A percentile compares a stretch with the other conserved stretches of the same genome.
Conservation (phyloP, 2,113 vertebrate species). For the Indri indri region DNA sequence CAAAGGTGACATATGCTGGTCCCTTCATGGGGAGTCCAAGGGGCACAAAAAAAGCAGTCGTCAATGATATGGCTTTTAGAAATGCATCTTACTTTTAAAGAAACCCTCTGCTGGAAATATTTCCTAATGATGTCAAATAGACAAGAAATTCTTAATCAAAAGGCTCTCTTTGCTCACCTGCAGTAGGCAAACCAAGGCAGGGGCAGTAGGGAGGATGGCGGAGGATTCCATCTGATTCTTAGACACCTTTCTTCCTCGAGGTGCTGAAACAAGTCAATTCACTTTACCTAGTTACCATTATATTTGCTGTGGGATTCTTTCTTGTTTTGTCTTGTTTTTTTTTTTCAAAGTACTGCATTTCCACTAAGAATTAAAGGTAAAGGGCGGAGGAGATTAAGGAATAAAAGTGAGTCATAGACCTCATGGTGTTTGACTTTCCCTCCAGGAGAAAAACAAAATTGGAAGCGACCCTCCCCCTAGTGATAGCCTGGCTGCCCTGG, state of each 20-base stretch:
- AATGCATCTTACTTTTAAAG: not conserved
- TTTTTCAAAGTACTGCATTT: not conserved
- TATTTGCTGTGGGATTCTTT: slow-evolving; percentile 30
- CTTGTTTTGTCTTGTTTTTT: not conserved
- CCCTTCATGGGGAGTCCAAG: not conserved
- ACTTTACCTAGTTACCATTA: not conserved
- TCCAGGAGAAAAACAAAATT: slow-evolving; percentile 68
- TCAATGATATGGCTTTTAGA: not conserved
- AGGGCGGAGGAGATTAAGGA: slow-evolving; percentile 34
- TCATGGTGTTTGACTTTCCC: slow-evolving; percentile 43
- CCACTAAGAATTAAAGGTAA: slow-evolving; percentile 31
- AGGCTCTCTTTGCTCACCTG: not conserved
- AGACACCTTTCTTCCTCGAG: not conserved
- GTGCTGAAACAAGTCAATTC: not conserved
- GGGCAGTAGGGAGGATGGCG: not conserved
- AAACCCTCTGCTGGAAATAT: not conserved
- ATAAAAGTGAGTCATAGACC: slow-evolving; percentile 41
- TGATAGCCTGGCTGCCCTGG: not conserved
- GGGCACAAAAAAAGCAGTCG: not conserved
- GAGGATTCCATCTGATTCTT: not conserved
- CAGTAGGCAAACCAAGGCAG: not conserved
- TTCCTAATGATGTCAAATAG: not conserved
- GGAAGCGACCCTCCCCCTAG: not conserved
- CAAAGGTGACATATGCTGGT: not conserved
- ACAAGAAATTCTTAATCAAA: not conserved